Evolutionary conservation across 2,797 vertebrate genomes (phyloP).

Genomic region (Falco naumanni): DNA sequence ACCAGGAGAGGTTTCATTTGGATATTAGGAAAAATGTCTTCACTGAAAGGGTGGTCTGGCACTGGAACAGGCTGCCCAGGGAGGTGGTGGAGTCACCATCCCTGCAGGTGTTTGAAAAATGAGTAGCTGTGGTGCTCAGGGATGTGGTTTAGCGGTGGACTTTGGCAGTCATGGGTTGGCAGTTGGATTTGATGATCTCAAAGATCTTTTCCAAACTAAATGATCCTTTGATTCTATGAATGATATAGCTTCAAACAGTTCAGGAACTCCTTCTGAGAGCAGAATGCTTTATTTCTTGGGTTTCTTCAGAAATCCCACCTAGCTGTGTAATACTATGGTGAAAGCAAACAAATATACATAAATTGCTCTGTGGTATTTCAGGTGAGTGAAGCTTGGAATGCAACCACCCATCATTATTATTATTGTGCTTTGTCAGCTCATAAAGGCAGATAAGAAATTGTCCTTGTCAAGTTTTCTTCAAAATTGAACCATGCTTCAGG

Average conservation of each 20-base stretch:
- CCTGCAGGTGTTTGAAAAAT: too few species aligned
- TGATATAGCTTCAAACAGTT: not conserved
- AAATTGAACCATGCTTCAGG: slow-evolving; percentile 9
- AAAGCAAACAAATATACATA: not conserved
- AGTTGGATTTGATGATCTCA: too few species aligned
- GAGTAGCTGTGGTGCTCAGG: too few species aligned
- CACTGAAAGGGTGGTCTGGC: too few species aligned
- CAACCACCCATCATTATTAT: not conserved
- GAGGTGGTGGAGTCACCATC: too few species aligned
- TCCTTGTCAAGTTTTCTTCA: slow-evolving; percentile 25
- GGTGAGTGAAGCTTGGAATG: slow-evolving; percentile 2
- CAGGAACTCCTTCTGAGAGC: not conserved
- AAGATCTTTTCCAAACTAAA: too few species aligned
- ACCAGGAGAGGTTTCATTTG: too few species aligned
- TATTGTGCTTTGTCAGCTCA: not conserved
- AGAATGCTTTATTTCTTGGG: not conserved
- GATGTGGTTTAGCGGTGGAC: too few species aligned
- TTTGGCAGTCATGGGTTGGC: too few species aligned
- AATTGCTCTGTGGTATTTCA: not conserved
- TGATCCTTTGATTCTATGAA: not conserved
- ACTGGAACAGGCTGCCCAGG: too few species aligned
- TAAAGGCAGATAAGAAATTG: slow-evolving; percentile 1
- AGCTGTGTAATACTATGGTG: not conserved
- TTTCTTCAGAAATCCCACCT: not conserved
- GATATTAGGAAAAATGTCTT: too few species aligned